Base-by-base conservation (phyloP, 2,797 vertebrate genomes). In the Gallinago nigripennis region DNA sequence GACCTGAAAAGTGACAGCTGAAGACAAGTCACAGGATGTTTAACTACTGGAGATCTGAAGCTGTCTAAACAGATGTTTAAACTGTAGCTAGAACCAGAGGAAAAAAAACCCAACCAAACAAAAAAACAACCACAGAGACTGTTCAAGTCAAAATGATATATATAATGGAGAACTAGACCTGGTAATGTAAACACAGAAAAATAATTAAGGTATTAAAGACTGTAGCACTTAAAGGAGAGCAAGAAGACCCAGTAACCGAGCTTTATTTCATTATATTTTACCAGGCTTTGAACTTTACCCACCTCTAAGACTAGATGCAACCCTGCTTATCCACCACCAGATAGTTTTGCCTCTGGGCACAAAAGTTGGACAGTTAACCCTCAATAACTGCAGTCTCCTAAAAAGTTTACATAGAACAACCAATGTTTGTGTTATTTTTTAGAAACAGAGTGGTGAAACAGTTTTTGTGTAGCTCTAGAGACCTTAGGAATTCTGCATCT, bases 11-110 rank as follows among this genome's bases (percentile, higher is more conserved):
- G n/a, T 87, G 85, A 78, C 77, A 92, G 76, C 58, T 79, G 61
- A 66, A 96, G 69, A 68, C 71, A 92, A 91, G 79, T 70, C 75
- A 89, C 16, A 81, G 43, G 85, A 82, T 68, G 5, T 78, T 86
- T 90, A 78, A 60, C 90, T 94, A 70, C 37, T 39, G 86, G 57
- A 91, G 50, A 87, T 57, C 35, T 1, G 19, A 86, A 86, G 27
- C 73, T 87, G 45, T 71, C 63, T 69, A 91, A 94, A 82, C 39
- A 86, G 50, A 80, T 77, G 48, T 50, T 71, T 58, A 76, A 51
- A 77, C 11, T 6, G 1, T 17, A 90, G 46, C 18, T 94, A 89
- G 66, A 91, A 77, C 5, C 39, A 64, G 63, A 95, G 41, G 14
- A 64, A 69, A 88, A 58, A 15, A 64, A 41, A 50, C 15, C 15